Evolutionary conservation across 64 coral and sea anemone species (phyloP).

Genomic region (Platygyra sinensis): DNA sequence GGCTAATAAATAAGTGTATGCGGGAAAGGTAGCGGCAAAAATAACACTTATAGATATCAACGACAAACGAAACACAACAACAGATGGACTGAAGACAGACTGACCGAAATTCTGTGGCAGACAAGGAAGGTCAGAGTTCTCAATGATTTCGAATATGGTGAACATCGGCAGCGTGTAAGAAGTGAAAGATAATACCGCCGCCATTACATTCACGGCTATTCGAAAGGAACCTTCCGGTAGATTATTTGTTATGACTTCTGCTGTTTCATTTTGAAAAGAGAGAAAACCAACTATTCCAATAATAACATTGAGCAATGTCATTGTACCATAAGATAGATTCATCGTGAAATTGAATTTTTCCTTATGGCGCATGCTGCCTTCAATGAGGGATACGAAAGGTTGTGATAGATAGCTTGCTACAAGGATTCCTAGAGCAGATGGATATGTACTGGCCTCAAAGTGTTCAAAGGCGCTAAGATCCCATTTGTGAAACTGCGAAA

Average conservation of each 20-base stretch:
- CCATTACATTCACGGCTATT: conserved; percentile 71
- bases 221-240: conserved; percentile 85
- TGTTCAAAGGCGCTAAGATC: conserved; percentile 70
- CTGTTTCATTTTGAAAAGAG: conserved; percentile 79
- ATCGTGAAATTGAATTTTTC: conserved; percentile 69
- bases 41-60: conserved; percentile 65
- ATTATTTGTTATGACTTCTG: conserved; percentile 91
- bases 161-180: conserved; percentile 98
- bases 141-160: conserved; percentile 91
- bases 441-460: conserved; percentile 81
- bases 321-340: conserved; percentile 77
- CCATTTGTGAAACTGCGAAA: conserved; percentile 74
- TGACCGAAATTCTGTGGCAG: conserved; percentile 44
- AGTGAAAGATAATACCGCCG: conserved; percentile 76
- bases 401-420: conserved; percentile 96
- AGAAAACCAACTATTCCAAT: conserved; percentile 88
- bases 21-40: conserved; percentile 64
- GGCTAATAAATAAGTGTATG: conserved; percentile 73
- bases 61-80: conserved; percentile 45
- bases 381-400: conserved; percentile 91
- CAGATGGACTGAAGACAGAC: conserved; percentile 33
- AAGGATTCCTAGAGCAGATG: conserved; percentile 83
- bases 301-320: conserved; percentile 83
- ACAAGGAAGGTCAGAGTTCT: conserved; percentile 39
- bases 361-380: conserved; percentile 80